Percentiles rank a stretch among this genome's conserved stretches.
Conservation (phyloP, 2,888 invertebrate genomes). For the Heliconius cydno region DNA sequence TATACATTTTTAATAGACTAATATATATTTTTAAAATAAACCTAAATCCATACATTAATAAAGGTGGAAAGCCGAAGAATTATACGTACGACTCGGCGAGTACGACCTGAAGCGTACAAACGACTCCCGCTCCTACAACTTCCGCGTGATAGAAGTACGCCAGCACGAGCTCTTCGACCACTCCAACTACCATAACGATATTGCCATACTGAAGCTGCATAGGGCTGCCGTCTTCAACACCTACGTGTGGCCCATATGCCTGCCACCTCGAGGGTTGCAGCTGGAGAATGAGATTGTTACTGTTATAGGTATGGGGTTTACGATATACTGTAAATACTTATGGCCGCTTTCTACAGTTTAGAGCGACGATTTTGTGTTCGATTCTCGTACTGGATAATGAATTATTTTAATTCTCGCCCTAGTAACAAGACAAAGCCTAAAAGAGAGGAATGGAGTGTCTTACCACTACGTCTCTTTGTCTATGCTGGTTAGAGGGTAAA, state of each 20-base stretch:
- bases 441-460: too few relatives aligned
- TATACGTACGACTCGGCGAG: conserved; percentile 90
- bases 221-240: conserved; percentile 87
- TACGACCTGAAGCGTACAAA: conserved; percentile 88
- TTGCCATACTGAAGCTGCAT: conserved; percentile 88
- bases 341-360: background rate
- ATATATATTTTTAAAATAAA: background rate
- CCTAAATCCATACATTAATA: background rate
- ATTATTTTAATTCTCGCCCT: background rate
- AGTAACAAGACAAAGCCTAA: background rate
- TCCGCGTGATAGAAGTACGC: conserved; percentile 85
- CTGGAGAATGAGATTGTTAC: conserved; percentile 85
- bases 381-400: background rate
- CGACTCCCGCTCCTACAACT: conserved; percentile 88
- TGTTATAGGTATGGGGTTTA: conserved; percentile 83
- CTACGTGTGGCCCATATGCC: conserved; percentile 93
- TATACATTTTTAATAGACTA: too few relatives aligned
- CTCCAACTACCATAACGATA: conserved; percentile 89
- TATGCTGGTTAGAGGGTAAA: background rate
- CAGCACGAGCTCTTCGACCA: conserved; percentile 87
- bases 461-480: too few relatives aligned
- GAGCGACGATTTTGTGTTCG: background rate
- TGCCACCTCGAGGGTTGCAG: conserved; percentile 86
- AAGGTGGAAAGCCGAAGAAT: conserved; percentile 84
- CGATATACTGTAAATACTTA: background rate